Evolutionary conservation across 2,797 vertebrate species (phyloP).

Genomic region (Poecilia gillii): DNA sequence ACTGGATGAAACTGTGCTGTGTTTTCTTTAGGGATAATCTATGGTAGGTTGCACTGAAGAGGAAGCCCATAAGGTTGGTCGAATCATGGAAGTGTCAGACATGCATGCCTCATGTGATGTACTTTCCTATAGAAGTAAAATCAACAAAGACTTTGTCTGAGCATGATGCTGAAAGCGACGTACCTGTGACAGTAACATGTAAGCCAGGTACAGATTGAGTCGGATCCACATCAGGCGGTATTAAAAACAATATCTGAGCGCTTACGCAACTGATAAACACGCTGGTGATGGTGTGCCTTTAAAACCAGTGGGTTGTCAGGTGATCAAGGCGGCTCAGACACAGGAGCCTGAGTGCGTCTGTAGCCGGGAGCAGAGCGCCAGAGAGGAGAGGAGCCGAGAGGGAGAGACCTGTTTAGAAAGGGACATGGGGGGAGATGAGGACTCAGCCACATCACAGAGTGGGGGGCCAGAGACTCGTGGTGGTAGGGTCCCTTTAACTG

Average conservation of each 20-base stretch:
- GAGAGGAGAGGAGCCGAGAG: constrained; percentile 51
- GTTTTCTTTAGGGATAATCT: constrained; percentile 13
- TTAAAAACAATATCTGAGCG: constrained; percentile 48
- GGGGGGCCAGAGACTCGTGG: constrained; percentile 31
- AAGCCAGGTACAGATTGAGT: constrained; percentile 6
- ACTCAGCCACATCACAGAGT: constrained; percentile 62
- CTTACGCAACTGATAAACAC: constrained; percentile 69
- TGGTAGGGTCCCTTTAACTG: constrained; percentile 72
- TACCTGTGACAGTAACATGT: not conserved
- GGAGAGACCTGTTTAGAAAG: constrained; percentile 72
- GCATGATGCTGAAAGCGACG: not conserved
- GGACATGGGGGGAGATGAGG: constrained; percentile 67
- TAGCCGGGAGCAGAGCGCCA: constrained; percentile 43
- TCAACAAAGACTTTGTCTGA: not conserved
- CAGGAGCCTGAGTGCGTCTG: constrained; percentile 65
- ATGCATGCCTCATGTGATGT: constrained; percentile 9
- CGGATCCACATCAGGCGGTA: constrained; percentile 9
- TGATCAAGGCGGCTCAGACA: constrained; percentile 78
- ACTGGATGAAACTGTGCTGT: not conserved
- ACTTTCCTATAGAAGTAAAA: not conserved
- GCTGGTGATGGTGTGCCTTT: constrained; percentile 81
- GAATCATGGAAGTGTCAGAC: constrained; percentile 8
- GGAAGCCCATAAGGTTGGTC: constrained; percentile 43
- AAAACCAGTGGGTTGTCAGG: constrained; percentile 84
- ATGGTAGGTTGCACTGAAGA: constrained; percentile 35